Evolutionary conservation across 2,113 vertebrate genomes (phyloP).

Genomic region (Thunnus thynnus): DNA sequence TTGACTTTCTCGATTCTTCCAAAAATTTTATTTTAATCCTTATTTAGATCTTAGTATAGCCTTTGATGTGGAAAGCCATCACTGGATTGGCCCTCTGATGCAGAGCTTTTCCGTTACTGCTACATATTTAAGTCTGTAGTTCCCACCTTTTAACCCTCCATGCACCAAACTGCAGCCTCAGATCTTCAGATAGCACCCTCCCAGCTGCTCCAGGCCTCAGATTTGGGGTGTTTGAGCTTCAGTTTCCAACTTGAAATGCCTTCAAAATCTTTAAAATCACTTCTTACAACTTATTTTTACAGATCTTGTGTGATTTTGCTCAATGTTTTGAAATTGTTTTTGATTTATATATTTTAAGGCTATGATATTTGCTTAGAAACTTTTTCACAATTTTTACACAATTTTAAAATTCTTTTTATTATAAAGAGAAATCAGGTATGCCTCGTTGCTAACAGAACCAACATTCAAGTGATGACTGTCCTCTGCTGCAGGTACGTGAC

Average conservation of each 20-base stretch:
- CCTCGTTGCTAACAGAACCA: not conserved
- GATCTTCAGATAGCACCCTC: not conserved
- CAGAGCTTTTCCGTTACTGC: slow-evolving; percentile 36
- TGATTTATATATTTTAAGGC: no score
- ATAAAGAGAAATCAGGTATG: not conserved
- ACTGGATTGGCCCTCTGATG: slow-evolving; percentile 40
- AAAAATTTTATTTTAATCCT: slow-evolving; percentile 43
- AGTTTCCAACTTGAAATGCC: not conserved
- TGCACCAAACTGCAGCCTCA: not conserved
- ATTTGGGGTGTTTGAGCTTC: not conserved
- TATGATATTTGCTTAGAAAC: no score
- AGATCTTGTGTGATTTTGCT: not conserved
- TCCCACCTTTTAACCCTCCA: slow-evolving; percentile 34
- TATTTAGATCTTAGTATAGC: slow-evolving; percentile 42
- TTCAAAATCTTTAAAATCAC: not conserved
- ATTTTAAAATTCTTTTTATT: not conserved
- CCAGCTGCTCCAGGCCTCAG: not conserved
- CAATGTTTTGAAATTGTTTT: not conserved
- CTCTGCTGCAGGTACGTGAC: slow-evolving; percentile 91
- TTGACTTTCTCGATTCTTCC: slow-evolving; percentile 45
- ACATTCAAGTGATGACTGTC: not conserved
- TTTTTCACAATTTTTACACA: no score
- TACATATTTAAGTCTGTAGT: not conserved
- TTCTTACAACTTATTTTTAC: not conserved
- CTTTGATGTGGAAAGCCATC: slow-evolving; percentile 4